Evolutionary conservation across 1,140 invertebrate species (phyloP).

Genomic region (Wiebesia pumilae): DNA sequence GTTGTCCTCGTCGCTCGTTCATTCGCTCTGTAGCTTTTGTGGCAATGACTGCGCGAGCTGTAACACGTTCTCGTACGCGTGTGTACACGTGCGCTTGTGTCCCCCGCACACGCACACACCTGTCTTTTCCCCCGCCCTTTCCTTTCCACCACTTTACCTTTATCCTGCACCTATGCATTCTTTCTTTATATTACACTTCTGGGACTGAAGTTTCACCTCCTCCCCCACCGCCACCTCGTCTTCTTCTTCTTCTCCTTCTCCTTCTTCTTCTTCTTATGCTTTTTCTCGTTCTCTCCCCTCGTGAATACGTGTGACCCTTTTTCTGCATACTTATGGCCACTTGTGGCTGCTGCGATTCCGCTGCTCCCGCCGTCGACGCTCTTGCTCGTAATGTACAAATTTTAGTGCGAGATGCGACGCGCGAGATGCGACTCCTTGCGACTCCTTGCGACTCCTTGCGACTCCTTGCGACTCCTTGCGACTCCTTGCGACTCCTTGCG

Average conservation of each 20-base stretch:
- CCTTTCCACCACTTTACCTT: not conserved
- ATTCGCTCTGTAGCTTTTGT: slow-evolving; percentile 37
- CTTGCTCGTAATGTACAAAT: slow-evolving; percentile 24
- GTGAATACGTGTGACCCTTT: slow-evolving; percentile 37
- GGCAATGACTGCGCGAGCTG: slow-evolving; percentile 20
- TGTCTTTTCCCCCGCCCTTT: slow-evolving; percentile 6
- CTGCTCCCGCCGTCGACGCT: not conserved
- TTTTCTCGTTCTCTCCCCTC: not conserved
- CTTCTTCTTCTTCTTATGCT: not conserved
- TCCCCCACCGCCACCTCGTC: not conserved
- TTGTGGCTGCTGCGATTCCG: slow-evolving; percentile 31
- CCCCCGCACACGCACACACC: slow-evolving; percentile 38
- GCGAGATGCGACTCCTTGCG: slow-evolving; percentile 2
- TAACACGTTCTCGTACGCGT: slow-evolving; percentile 39
- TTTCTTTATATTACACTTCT: slow-evolving; percentile 32
- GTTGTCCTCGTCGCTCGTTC: slow-evolving; percentile 43
- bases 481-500: no score
- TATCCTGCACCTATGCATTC: slow-evolving; percentile 37
- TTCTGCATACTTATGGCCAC: slow-evolving; percentile 27
- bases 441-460: no score
- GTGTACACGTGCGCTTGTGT: slow-evolving; percentile 32
- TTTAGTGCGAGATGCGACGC: slow-evolving; percentile 13
- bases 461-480: no score
- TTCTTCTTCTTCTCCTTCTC: not conserved
- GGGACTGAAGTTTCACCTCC: not conserved